Percentiles rank a stretch among this genome's conserved stretches.
phyloP scores from a whole-genome alignment of 2,113 vertebrate species.

The Irena cyanogastra region DNA sequence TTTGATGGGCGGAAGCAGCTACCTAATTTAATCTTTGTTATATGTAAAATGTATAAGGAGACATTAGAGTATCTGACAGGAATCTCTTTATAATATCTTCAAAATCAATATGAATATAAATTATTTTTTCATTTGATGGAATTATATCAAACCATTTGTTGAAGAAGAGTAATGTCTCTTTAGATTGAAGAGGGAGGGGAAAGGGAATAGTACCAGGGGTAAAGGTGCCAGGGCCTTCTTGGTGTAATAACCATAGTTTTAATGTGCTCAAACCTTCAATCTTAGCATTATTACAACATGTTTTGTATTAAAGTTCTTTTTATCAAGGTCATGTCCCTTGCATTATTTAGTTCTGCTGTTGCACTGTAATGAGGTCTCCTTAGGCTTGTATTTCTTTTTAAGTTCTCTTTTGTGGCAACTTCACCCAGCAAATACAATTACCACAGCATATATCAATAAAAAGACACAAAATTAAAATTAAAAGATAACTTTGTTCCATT shows the following conservation, averaged over 20 bases:
- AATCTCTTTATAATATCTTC: not conserved
- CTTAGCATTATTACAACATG: slow-evolving; percentile 46
- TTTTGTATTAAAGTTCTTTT: slow-evolving; percentile 58
- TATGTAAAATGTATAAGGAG: not conserved
- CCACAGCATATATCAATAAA: slow-evolving; percentile 10
- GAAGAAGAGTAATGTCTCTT: not conserved
- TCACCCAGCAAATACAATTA: slow-evolving; percentile 22
- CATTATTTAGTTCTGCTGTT: slow-evolving; percentile 38
- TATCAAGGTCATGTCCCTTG: slow-evolving; percentile 53
- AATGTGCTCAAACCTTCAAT: slow-evolving; percentile 1
- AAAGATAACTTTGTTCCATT: not conserved
- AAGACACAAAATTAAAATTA: slow-evolving; percentile 30
- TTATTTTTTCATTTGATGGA: not conserved
- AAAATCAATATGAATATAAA: not conserved
- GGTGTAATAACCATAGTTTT: not conserved
- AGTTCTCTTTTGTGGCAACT: slow-evolving; percentile 38
- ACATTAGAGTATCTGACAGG: not conserved
- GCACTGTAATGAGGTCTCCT: slow-evolving; percentile 56
- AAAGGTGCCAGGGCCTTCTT: not conserved
- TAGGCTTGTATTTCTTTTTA: slow-evolving; percentile 53
- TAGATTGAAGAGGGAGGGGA: not conserved
- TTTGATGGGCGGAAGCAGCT: slow-evolving; percentile 6
- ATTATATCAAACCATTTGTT: not conserved
- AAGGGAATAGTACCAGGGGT: not conserved
- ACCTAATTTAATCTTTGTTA: slow-evolving; percentile 23